Percentiles rank a stretch among this genome's conserved stretches.
Conservation (phyloP, 1,140 invertebrate genomes). For the Chironomus tepperi region DNA sequence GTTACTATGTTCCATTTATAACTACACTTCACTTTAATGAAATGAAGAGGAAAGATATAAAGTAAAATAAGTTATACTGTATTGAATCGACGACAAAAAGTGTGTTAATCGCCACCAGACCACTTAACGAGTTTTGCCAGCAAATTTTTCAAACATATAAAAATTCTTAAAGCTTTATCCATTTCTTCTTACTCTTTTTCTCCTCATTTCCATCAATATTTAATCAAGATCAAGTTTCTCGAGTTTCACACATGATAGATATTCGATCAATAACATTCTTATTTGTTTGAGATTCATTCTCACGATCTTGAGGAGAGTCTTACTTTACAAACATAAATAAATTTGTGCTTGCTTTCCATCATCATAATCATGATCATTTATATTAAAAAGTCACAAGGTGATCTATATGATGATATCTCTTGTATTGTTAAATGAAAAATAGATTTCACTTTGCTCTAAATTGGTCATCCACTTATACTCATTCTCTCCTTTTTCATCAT, state of each 20-base stretch:
- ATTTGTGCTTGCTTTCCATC: not conserved
- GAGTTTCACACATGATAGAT: conserved; percentile 2
- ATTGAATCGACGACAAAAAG: not conserved
- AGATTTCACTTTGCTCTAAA: conserved; percentile 13
- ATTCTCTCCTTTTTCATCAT: not conserved
- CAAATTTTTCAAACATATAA: not conserved
- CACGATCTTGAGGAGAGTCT: not conserved
- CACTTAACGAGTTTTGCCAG: not conserved
- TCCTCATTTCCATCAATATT: not conserved
- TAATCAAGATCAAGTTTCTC: conserved; percentile 13
- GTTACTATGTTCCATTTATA: conserved; percentile 9
- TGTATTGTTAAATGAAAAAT: not conserved
- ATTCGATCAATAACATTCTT: conserved; percentile 1
- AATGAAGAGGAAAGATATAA: too few relatives aligned
- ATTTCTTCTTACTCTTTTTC: too few relatives aligned
- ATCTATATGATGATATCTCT: conserved; percentile 3
- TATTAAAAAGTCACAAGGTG: not conserved
- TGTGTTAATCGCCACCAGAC: not conserved
- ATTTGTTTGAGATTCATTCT: conserved; percentile 5
- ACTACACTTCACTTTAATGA: not conserved
- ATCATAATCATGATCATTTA: not conserved
- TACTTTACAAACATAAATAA: not conserved
- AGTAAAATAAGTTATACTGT: not conserved
- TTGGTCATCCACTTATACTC: not conserved
- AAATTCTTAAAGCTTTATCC: not conserved